Evolutionary conservation across 2,113 vertebrate species (phyloP).

Genomic region (Epinephelus cyanopodus): DNA sequence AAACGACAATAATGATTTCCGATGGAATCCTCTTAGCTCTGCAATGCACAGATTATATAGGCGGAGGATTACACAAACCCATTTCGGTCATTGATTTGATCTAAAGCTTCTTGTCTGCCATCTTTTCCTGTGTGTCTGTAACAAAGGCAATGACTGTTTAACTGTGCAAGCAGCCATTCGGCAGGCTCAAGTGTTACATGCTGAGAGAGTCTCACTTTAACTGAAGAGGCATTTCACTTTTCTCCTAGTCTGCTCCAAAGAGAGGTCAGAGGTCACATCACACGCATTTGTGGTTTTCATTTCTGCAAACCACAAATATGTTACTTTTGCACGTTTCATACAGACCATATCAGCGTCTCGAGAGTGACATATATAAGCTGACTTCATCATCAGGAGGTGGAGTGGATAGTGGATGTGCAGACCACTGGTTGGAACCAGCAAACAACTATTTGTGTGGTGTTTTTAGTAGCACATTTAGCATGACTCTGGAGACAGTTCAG

Average conservation of each 20-base stretch:
- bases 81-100: slow-evolving; percentile 46
- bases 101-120: slow-evolving; percentile 27
- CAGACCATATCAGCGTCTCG: no score
- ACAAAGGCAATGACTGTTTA: not conserved
- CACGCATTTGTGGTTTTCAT: no score
- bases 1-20: slow-evolving; percentile 15
- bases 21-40: slow-evolving; percentile 36
- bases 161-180: not conserved
- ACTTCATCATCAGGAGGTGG: no score
- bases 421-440: no score
- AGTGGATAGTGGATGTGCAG: no score
- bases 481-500: no score
- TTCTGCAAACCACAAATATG: no score
- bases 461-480: no score
- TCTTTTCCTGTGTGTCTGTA: not conserved
- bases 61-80: slow-evolving; percentile 30
- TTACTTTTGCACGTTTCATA: no score
- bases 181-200: not conserved
- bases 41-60: slow-evolving; percentile 45
- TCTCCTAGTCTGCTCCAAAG: not conserved
- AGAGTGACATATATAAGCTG: no score
- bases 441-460: no score
- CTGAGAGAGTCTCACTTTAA: slow-evolving; percentile 9
- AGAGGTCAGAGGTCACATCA: slow-evolving; percentile 10
- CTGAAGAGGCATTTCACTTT: not conserved